These are phyloP conservation scores for Athene noctua DNA, from an alignment of 2,113 vertebrate genomes.

Conservation along the genomic window DNA sequence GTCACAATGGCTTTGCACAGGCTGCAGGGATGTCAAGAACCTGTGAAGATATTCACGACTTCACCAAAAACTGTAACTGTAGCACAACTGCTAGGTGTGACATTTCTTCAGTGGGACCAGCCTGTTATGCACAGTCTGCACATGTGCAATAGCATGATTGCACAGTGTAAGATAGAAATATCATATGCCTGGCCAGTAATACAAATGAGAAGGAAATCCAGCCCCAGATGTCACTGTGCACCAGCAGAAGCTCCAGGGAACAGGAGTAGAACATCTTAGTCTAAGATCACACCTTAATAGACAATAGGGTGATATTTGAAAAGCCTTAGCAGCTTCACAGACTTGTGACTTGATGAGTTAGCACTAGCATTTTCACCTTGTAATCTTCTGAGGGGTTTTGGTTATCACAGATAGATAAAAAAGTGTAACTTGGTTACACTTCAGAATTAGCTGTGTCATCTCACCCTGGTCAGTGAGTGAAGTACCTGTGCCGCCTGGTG, in stretches of 20 bases:
- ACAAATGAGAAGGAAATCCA: neutral
- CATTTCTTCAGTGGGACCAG: neutral
- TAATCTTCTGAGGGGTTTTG: neutral
- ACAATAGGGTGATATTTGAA: neutral
- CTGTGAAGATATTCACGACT: neutral
- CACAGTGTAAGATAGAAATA: neutral
- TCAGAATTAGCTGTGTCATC: rapidly evolving
- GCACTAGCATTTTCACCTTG: neutral
- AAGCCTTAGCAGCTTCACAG: neutral
- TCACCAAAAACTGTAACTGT: neutral
- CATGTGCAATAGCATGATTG: neutral
- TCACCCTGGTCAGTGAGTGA: neutral
- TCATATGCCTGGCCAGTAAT: neutral
- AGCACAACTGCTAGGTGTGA: rapidly evolving
- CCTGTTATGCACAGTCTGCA: rapidly evolving
- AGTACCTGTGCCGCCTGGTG: neutral
- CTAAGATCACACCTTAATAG: neutral
- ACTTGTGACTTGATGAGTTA: neutral
- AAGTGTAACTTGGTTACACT: neutral
- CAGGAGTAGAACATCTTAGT: neutral
- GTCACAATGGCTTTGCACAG: neutral
- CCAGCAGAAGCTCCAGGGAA: neutral
- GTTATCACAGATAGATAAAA: neutral
- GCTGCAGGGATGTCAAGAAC: neutral
- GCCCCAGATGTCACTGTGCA: neutral